These are phyloP conservation scores for Chrosomus eos DNA, from an alignment of 2,797 vertebrate species.

Conservation along the genomic window DNA sequence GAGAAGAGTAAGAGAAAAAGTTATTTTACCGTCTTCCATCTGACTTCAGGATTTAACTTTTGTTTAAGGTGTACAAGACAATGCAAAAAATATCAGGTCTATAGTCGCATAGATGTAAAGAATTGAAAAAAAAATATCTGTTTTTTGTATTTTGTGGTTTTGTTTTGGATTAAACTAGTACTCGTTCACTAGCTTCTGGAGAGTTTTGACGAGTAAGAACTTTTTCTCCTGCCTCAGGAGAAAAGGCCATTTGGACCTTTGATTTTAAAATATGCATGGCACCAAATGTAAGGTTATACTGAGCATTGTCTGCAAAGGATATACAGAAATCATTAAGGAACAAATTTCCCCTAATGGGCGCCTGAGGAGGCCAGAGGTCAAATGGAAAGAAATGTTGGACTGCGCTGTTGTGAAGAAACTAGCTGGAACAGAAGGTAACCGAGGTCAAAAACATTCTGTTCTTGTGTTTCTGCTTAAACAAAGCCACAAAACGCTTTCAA, in stretches of 20 bases:
- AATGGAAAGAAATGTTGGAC: slow-evolving; percentile 30
- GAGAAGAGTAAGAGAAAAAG: no score
- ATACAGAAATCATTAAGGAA: slow-evolving; percentile 47
- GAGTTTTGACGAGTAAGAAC: neutral
- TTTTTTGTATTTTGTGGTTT: no score
- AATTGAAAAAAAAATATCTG: no score
- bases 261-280: neutral
- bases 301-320: slow-evolving; percentile 18
- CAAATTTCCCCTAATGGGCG: slow-evolving; percentile 42
- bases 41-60: no score
- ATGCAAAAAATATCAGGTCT: no score
- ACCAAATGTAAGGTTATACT: slow-evolving; percentile 12
- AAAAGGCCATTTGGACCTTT: neutral
- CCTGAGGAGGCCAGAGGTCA: slow-evolving; percentile 37
- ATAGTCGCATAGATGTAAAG: no score
- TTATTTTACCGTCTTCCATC: neutral
- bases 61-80: no score
- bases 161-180: neutral
- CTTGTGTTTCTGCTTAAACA: slow-evolving; percentile 28
- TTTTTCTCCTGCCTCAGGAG: neutral
- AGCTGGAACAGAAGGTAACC: slow-evolving; percentile 39
- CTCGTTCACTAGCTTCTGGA: neutral
- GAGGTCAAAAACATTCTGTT: slow-evolving; percentile 47
- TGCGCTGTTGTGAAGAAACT: slow-evolving; percentile 21
- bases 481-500: slow-evolving; percentile 13